Evolutionary conservation across 2,113 vertebrate species (phyloP), one percentile per base, ranked within the genome.

Genomic region (Haliaeetus leucogaster): DNA sequence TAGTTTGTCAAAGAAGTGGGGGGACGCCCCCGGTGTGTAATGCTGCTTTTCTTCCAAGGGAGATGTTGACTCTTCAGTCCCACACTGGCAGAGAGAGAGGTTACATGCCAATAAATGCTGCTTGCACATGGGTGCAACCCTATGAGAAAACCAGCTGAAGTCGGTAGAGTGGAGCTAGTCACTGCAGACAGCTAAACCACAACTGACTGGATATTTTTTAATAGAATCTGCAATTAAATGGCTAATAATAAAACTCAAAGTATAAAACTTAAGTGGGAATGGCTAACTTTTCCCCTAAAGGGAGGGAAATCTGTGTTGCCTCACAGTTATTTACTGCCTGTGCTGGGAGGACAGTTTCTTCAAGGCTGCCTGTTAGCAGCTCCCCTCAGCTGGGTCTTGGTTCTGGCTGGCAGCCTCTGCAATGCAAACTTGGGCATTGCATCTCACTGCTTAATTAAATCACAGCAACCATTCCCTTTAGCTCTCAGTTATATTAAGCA

Each of bases 21-120:
- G 5, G 10, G 4, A 50, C 26, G 3, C 6, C 6, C 13, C 12
- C 2, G 0, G 5, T 47, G 5, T 17, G 5, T 40, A 59, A 36
- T 3, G 5, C n/a, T 67, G 55, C 6, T 32, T 74, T 83, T 50
- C n/a, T 71, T 26, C 13, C 0, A 4, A 26, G 19, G 11, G 6
- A 17, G 3, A 1, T 16, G 16, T 17, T 83, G 16, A 43, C n/a
- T 82, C 26, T 61, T 83, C 23, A 27, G 52, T 40, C n/a, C 45
- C 3, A 0, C 22, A 18, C 15, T 13, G 26, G 34, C 56, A 84
- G 34, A 53, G 16, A 87, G 18, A 56, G 11, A 26, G 22, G 11
- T 29, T 67, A 15, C 2, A 1, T n/a, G 25, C 20, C 13, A 15
- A 4, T 48, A 50, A 72, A 72, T 1, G 10, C 6, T 13, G 7